Conservation (phyloP, 2,888 invertebrate species). For the Bellardia pandia region DNA sequence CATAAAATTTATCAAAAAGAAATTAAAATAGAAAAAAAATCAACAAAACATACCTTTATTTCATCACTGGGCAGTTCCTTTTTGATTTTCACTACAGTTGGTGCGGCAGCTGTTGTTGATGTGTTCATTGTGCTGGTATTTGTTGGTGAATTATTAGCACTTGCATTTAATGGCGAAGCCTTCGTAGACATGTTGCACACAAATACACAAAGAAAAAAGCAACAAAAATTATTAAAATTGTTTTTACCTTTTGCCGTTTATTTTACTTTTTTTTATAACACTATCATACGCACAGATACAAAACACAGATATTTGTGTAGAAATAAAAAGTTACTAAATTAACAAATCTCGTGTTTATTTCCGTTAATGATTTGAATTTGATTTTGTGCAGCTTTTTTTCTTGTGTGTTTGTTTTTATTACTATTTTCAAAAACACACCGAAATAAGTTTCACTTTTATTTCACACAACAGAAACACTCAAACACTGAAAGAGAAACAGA, state of each 20-base stretch:
- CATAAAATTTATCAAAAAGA: not conserved
- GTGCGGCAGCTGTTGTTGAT: slow-evolving; percentile 65
- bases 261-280: too few species aligned
- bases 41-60: slow-evolving; percentile 87
- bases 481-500: slow-evolving; percentile 43
- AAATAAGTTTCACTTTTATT: slow-evolving; percentile 70
- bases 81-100: slow-evolving; percentile 84
- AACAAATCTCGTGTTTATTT: slow-evolving; percentile 47
- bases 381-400: slow-evolving; percentile 8
- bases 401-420: slow-evolving; percentile 31
- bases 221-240: slow-evolving; percentile 12
- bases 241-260: not conserved
- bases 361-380: slow-evolving; percentile 27
- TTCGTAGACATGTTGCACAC: slow-evolving; percentile 85
- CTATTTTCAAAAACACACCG: slow-evolving; percentile 35
- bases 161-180: slow-evolving; percentile 83
- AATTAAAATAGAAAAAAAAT: not conserved
- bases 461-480: slow-evolving; percentile 14
- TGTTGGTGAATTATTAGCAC: slow-evolving; percentile 69
- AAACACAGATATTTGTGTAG: not conserved
- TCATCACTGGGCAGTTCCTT: slow-evolving; percentile 90
- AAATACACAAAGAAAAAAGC: slow-evolving; percentile 15
- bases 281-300: not conserved
- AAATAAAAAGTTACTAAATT: not conserved
- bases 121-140: slow-evolving; percentile 71